Conservation (phyloP, 1,140 invertebrate genomes). For the Caenorhabditis tropicalis region DNA sequence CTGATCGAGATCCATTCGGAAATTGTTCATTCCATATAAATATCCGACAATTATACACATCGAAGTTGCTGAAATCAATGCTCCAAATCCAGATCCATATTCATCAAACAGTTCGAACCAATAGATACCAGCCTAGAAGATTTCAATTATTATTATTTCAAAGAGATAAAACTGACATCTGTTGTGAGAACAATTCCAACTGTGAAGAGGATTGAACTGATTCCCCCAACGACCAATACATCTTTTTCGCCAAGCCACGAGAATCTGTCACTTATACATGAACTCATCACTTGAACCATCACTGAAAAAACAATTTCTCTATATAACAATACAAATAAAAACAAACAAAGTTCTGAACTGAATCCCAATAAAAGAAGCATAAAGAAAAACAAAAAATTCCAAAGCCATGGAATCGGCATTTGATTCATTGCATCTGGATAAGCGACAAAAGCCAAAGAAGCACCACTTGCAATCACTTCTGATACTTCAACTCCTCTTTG, state of each 20-base stretch:
- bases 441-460: slow-evolving; percentile 65
- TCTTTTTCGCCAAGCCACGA: neutral
- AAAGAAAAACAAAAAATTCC: slow-evolving; percentile 73
- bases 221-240: neutral
- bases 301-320: neutral
- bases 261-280: neutral
- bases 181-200: neutral
- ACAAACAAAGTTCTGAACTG: slow-evolving; percentile 66
- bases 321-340: neutral
- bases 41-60: neutral
- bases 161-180: neutral
- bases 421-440: slow-evolving; percentile 73
- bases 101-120: neutral
- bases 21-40: neutral
- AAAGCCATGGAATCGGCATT: slow-evolving; percentile 74
- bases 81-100: neutral
- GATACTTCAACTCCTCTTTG: neutral
- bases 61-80: neutral
- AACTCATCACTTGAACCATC: neutral
- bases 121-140: neutral
- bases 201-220: neutral
- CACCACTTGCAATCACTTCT: neutral
- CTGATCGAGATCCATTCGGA: neutral
- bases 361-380: slow-evolving; percentile 73
- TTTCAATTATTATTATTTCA: no score